Evolutionary conservation across 2,113 vertebrate genomes (phyloP).

Genomic region (Pelusios castaneus): DNA sequence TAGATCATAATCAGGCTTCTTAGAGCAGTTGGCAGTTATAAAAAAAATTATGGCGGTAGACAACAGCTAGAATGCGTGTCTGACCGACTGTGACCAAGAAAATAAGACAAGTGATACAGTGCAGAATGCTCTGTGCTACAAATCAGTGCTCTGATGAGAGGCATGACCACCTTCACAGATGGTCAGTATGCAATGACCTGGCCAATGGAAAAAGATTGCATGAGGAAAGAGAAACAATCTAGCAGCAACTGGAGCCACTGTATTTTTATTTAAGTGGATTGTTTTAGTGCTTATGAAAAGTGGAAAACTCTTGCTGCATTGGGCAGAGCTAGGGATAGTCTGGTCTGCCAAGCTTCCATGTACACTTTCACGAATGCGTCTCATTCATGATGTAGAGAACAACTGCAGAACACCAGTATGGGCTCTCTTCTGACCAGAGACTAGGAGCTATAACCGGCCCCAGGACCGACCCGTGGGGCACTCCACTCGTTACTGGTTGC

Average conservation of each 20-base stretch:
- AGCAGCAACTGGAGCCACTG: neutral
- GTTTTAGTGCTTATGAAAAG: neutral
- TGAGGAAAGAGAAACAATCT: neutral
- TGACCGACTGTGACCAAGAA: constrained; percentile 55
- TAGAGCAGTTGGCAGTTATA: neutral
- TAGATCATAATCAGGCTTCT: neutral
- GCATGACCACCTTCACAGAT: neutral
- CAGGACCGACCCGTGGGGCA: too few relatives aligned
- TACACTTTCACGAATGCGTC: neutral
- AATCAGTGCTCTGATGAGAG: neutral
- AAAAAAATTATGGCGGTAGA: neutral
- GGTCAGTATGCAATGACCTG: neutral
- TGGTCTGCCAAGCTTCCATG: neutral
- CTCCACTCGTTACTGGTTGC: too few relatives aligned
- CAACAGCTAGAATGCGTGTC: constrained; percentile 18
- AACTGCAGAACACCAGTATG: fast-evolving
- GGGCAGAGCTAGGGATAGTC: neutral
- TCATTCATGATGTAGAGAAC: fast-evolving
- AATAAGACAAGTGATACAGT: constrained; percentile 1
- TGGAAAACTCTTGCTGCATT: neutral
- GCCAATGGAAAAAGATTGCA: neutral
- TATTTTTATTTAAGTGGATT: neutral
- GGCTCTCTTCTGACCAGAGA: neutral
- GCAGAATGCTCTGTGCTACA: neutral
- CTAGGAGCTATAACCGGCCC: neutral